A percentile compares a stretch with the other conserved stretches of the same genome.
These are phyloP conservation scores for Rhinolophus sinicus DNA, from an alignment of 2,113 vertebrate genomes.

Conservation along the genomic window DNA sequence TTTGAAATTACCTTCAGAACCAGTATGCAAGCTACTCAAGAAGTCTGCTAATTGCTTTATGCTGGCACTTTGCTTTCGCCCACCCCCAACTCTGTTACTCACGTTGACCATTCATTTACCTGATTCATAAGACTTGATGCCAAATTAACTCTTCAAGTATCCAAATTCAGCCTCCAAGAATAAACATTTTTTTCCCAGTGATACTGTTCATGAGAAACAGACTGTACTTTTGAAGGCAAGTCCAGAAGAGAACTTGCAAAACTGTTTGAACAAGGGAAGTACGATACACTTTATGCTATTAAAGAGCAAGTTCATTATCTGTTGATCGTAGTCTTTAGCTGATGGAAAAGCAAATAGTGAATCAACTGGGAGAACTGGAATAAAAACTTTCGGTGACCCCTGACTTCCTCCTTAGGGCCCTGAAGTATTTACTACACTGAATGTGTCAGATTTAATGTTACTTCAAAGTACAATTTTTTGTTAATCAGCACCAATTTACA, in stretches of 20 bases:
- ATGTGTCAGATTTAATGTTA: neutral
- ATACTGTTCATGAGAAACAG: neutral
- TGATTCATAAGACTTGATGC: neutral
- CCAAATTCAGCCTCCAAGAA: neutral
- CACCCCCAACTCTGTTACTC: neutral
- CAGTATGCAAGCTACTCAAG: neutral
- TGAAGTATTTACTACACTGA: neutral
- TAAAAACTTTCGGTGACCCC: neutral
- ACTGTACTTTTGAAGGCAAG: neutral
- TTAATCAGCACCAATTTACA: neutral
- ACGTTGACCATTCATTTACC: neutral
- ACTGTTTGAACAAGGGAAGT: neutral
- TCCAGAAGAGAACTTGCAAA: neutral
- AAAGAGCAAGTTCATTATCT: neutral
- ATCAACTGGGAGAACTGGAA: neutral
- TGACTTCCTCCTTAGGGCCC: neutral
- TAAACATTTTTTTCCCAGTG: neutral
- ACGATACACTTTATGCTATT: neutral
- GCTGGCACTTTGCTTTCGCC: neutral
- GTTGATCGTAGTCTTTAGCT: neutral
- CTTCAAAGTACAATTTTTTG: neutral
- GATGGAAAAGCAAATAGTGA: conserved; percentile 3
- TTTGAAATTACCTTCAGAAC: conserved; percentile 12
- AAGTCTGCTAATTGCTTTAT: neutral
- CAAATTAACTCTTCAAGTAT: neutral